phyloP scores from a whole-genome alignment of 2,113 vertebrate species.

The Arvicanthis niloticus region DNA sequence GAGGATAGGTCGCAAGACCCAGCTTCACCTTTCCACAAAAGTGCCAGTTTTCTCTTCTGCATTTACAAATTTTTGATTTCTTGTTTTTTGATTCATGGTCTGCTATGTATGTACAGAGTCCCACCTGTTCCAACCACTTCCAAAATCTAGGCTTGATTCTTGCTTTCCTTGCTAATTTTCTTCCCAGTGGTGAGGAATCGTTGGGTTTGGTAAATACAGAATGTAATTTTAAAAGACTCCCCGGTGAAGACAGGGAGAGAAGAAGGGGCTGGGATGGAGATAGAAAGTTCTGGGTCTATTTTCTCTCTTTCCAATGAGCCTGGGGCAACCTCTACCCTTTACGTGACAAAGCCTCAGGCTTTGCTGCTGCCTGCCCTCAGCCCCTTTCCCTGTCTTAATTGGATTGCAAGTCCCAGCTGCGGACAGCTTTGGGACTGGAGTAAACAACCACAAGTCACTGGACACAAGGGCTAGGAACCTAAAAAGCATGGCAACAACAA shows the following conservation, averaged over 20 bases:
- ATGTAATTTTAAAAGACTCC: not conserved
- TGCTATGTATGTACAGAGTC: not conserved
- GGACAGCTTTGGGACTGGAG: conserved; percentile 8
- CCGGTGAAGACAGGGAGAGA: not conserved
- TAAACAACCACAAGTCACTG: not conserved
- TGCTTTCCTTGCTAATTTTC: conserved; percentile 8
- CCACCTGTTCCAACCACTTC: not conserved
- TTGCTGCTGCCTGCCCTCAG: not conserved
- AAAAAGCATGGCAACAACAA: not conserved
- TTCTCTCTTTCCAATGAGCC: not conserved
- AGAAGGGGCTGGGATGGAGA: not conserved
- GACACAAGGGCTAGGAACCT: not conserved
- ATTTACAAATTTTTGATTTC: not conserved
- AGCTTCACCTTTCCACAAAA: not conserved
- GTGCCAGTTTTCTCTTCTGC: not conserved
- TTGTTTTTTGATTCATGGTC: not conserved
- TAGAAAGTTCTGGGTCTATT: not conserved
- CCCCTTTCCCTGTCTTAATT: not conserved
- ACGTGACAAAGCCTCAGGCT: not conserved
- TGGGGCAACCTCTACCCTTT: not conserved
- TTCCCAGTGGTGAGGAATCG: not conserved
- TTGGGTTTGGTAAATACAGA: not conserved
- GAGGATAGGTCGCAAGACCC: not conserved
- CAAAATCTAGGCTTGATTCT: not conserved
- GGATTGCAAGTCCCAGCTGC: not conserved